Evolutionary conservation across 2,797 vertebrate genomes (phyloP).

Genomic region (Parauchenoglanis punctatus): DNA sequence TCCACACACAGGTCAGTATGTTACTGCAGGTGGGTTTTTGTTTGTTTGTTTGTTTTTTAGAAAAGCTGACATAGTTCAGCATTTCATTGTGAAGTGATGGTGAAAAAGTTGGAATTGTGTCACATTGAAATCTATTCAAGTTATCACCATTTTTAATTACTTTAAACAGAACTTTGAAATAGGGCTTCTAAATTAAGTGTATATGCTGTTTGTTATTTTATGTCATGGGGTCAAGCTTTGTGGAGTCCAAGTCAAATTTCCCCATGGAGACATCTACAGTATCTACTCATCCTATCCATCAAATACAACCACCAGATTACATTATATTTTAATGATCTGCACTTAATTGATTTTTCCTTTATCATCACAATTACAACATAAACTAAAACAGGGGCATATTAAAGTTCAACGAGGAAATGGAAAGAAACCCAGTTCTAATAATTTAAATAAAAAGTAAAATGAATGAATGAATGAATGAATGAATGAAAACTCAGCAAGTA

Average conservation of each 20-base stretch:
- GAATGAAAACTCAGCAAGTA: background rate
- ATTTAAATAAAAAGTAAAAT: background rate
- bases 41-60: conserved; percentile 2
- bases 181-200: background rate
- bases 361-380: too few species aligned
- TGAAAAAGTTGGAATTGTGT: background rate
- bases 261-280: too few species aligned
- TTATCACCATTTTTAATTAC: background rate
- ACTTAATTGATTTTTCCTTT: background rate
- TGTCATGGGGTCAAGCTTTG: too few species aligned
- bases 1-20: conserved; percentile 19
- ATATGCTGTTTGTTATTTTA: too few species aligned
- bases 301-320: background rate
- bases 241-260: too few species aligned
- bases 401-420: background rate
- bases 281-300: too few species aligned
- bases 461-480: too few species aligned
- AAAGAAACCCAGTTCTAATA: background rate
- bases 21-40: conserved; percentile 23
- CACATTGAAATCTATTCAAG: background rate
- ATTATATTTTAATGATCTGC: background rate
- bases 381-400: background rate
- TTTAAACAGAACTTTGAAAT: background rate
- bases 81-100: background rate
- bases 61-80: background rate